Percentiles rank a stretch among this genome's conserved stretches.
phyloP scores from a whole-genome alignment of 2,888 invertebrate species.

The Metellina segmentata region DNA sequence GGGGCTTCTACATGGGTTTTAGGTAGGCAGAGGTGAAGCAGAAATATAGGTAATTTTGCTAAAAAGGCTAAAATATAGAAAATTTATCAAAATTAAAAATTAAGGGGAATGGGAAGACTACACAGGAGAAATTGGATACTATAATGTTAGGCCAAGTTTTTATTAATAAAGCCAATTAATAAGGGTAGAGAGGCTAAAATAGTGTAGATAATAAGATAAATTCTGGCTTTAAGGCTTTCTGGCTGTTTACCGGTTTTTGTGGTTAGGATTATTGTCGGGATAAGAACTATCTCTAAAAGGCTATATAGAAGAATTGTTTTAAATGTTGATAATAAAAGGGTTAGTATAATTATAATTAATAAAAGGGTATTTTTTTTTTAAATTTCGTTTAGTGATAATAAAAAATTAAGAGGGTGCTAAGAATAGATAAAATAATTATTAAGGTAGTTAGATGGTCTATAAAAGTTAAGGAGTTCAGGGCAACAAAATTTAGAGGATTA shows the following conservation, averaged over 20 bases:
- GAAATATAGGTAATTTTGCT: constrained; percentile 47
- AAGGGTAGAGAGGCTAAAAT: constrained; percentile 14
- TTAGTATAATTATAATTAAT: not conserved
- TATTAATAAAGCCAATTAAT: constrained; percentile 2
- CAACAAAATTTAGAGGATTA: no score
- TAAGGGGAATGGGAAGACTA: not conserved
- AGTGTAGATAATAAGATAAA: constrained; percentile 38
- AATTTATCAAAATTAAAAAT: not conserved
- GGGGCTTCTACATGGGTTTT: constrained; percentile 44
- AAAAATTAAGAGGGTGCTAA: not conserved
- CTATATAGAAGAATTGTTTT: constrained; percentile 25
- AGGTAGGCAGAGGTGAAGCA: constrained; percentile 23
- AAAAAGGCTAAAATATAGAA: constrained; percentile 43
- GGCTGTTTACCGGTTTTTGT: constrained; percentile 17
- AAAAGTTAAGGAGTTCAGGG: no score
- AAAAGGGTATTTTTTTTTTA: not conserved
- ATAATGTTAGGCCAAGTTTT: no score
- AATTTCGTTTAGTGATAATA: not conserved
- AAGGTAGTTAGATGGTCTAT: not conserved
- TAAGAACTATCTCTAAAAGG: constrained; percentile 29
- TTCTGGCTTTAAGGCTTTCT: constrained; percentile 20
- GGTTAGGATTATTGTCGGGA: constrained; percentile 27
- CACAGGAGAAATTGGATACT: not conserved
- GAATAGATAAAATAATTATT: constrained; percentile 17
- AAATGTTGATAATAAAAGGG: not conserved